Base-by-base conservation (phyloP, 2,113 vertebrate genomes). In the Pangasianodon gigas region DNA sequence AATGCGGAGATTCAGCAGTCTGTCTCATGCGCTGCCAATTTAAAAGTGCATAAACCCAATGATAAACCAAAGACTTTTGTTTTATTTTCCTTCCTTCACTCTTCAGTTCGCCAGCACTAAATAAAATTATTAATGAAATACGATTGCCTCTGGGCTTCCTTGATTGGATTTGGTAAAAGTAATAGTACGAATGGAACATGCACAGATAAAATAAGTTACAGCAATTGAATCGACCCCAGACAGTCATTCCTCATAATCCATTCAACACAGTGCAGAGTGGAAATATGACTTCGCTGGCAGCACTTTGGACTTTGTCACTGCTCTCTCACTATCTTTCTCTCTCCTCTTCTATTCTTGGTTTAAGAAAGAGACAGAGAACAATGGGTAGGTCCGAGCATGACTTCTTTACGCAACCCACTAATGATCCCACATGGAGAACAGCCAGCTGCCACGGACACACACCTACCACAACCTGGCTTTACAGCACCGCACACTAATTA, bases 401-500 rank as follows among this genome's bases (percentile, higher is more conserved):
- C 75, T 79, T n/a, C 75, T 51, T 51, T 51, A 29, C 11, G 11
- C 1, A 21, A 77, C 44, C 48, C 54, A 32, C 54, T 91, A 91
- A 91, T 87, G 84, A 89, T 69, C 88, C 54, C 48, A 19, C 32
- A 62, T 84, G 60, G 75, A 19, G 83, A 90, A 69, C 82, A 60
- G 83, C 83, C 58, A 65, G n/a, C 41, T 56, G 19, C 48, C 7
- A 5, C 29, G 26, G 79, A 75, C 71, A 71, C 60, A 62, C 87
- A 84, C 84, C 84, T 56, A 51, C 60, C 24, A 32, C 18, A 67
- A 52, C 85, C 60, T 89, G 87, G 88, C 58, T 71, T 85, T 81
- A 85, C 62, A 24, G 37, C 75, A 51, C 69, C 6, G 37, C 86
- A 18, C 52, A 29, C 56, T 90, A 90, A 90, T 92, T 90, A 92